A percentile compares a stretch with the other conserved stretches of the same genome.
Evolutionary conservation across 2,888 invertebrate species (phyloP).

Genomic region (Coenonympha glycerion): DNA sequence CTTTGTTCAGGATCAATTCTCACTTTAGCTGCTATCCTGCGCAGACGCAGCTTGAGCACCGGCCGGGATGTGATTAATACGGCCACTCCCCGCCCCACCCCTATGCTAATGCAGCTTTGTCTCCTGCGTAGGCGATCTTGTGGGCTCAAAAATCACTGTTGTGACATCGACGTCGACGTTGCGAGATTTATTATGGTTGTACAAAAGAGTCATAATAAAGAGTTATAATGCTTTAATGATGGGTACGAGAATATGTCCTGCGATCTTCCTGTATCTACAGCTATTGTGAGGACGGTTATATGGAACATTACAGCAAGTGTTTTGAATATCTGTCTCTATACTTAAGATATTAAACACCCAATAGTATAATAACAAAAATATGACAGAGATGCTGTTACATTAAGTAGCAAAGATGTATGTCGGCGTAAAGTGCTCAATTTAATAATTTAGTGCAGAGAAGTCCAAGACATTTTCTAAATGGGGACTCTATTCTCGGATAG

Average conservation of each 20-base stretch:
- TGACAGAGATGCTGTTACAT: no score
- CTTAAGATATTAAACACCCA: no score
- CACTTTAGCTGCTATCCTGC: conserved; percentile 21
- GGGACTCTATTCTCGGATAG: no score
- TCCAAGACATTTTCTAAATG: no score
- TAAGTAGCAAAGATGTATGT: no score
- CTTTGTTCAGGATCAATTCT: background rate
- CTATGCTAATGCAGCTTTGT: conserved; percentile 61
- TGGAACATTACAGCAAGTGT: no score
- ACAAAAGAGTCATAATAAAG: background rate
- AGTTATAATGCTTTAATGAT: background rate
- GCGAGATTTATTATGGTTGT: conserved; percentile 10
- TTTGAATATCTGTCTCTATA: no score
- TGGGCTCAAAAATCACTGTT: conserved; percentile 50
- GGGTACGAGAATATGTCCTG: background rate
- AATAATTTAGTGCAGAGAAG: no score
- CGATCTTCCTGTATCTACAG: background rate
- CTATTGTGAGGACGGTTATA: no score
- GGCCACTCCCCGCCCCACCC: conserved; percentile 51
- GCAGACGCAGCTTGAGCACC: conserved; percentile 50
- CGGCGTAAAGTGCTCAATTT: no score
- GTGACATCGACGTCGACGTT: conserved; percentile 38
- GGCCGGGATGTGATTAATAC: conserved; percentile 56
- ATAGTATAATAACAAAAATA: no score
- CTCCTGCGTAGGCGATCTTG: conserved; percentile 61